These are phyloP conservation scores for Andricus curvator DNA, from an alignment of 2,888 invertebrate species.

Conservation along the genomic window DNA sequence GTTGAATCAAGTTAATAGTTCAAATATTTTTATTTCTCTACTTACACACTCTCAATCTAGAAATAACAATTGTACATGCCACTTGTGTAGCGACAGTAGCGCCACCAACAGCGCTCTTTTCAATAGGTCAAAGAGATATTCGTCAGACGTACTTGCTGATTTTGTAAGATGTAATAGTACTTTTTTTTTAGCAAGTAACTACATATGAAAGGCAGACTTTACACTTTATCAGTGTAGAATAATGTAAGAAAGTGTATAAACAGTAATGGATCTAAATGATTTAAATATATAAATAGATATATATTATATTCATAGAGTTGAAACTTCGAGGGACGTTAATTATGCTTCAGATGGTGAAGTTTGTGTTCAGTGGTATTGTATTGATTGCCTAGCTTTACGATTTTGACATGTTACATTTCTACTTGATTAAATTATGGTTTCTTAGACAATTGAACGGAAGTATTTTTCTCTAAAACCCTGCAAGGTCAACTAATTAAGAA, in stretches of 20 bases:
- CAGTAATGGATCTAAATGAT: slow-evolving; percentile 17
- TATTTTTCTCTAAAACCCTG: neutral
- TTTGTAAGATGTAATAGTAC: neutral
- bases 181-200: neutral
- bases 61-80: neutral
- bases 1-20: neutral
- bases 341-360: neutral
- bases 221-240: slow-evolving; percentile 21
- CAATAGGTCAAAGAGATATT: too few species aligned
- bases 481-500: neutral
- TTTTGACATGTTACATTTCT: slow-evolving; percentile 36
- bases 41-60: neutral
- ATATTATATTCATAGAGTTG: slow-evolving; percentile 35
- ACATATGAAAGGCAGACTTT: slow-evolving; percentile 12
- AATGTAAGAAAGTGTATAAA: slow-evolving; percentile 35
- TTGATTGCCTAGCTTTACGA: slow-evolving; percentile 17
- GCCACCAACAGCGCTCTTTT: too few species aligned
- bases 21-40: slow-evolving; percentile 3
- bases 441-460: neutral
- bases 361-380: slow-evolving; percentile 44
- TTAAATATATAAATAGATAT: slow-evolving; percentile 18
- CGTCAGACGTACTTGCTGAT: neutral
- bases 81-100: too few species aligned
- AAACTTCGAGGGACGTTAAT: neutral
- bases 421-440: slow-evolving; percentile 35